These are phyloP conservation scores for Oriolus oriolus DNA, from an alignment of 2,113 vertebrate genomes.

Conservation along the genomic window DNA sequence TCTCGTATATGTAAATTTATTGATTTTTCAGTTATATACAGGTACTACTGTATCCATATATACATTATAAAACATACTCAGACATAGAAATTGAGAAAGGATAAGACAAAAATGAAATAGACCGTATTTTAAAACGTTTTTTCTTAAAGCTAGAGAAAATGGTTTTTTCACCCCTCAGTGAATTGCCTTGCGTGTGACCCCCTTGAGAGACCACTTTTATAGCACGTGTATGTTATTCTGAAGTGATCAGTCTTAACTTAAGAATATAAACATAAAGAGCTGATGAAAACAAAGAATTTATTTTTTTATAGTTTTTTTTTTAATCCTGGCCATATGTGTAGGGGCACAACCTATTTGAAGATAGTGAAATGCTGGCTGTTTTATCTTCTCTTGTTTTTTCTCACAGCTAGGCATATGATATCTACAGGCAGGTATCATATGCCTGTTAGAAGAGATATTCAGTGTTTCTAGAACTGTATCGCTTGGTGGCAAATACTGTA, in stretches of 20 bases:
- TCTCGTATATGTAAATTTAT: not conserved
- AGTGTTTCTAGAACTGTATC: not conserved
- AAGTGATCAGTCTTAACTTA: not conserved
- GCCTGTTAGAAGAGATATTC: not conserved
- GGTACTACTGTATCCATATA: rapidly evolving
- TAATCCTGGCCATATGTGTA: rapidly evolving
- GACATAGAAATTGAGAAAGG: not conserved
- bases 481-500: not conserved
- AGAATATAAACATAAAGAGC: not conserved
- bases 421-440: rapidly evolving
- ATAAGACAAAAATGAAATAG: not conserved
- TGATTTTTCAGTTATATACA: not conserved
- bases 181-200: not conserved
- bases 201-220: not conserved
- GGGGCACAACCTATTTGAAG: not conserved
- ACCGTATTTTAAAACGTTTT: rapidly evolving
- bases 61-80: rapidly evolving
- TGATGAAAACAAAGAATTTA: not conserved
- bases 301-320: not conserved
- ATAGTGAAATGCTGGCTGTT: not conserved
- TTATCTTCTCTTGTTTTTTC: not conserved
- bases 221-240: not conserved
- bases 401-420: not conserved
- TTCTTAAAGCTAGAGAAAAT: not conserved
- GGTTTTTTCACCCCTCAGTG: not conserved